These are phyloP conservation scores for Microtus agrestis DNA, from an alignment of 2,797 vertebrate genomes.

Conservation along the genomic window DNA sequence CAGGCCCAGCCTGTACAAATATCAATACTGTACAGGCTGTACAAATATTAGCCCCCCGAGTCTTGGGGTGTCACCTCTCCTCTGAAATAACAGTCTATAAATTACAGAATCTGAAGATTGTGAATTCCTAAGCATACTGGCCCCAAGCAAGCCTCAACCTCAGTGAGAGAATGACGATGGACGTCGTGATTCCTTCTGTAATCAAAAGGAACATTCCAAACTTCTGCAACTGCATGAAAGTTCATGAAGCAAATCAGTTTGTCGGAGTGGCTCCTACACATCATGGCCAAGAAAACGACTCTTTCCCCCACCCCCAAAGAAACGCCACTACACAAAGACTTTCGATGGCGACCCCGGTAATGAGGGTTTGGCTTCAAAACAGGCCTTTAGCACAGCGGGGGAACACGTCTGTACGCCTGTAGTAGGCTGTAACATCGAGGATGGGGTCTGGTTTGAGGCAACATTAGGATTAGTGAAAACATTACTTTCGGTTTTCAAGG, in stretches of 20 bases:
- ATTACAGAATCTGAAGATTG: neutral
- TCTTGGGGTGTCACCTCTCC: neutral
- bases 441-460: neutral
- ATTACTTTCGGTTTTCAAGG: neutral
- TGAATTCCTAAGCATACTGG: neutral
- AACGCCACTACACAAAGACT: slow-evolving; percentile 40
- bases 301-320: neutral
- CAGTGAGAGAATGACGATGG: neutral
- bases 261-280: neutral
- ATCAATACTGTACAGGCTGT: neutral
- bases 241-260: neutral
- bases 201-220: neutral
- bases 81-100: neutral
- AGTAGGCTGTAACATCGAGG: neutral
- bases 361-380: neutral
- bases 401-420: neutral
- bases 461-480: neutral
- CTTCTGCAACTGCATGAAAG: neutral
- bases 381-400: neutral
- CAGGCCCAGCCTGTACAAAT: neutral
- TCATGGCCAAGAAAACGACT: neutral
- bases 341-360: neutral
- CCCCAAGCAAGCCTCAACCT: neutral
- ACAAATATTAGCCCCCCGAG: neutral
- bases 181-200: neutral